Evolutionary conservation across 1,140 invertebrate species (phyloP), one percentile per base, ranked within the genome.

Genomic region (Rhopalosiphum maidis): DNA sequence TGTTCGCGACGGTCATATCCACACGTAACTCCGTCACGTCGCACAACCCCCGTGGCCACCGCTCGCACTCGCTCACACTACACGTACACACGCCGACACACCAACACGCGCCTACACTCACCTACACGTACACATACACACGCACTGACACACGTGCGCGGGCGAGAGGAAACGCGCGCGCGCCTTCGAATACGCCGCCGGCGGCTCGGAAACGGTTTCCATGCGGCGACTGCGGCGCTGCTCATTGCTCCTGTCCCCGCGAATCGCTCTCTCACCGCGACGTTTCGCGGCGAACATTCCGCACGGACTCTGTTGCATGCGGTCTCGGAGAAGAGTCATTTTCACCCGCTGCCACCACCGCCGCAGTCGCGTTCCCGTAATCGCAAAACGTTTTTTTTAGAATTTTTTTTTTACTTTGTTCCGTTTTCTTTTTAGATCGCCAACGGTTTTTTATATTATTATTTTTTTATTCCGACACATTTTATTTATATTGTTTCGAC

Each of bases 251-350:
- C 86, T 46, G 46, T 87, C 46, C 86, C 11, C 46, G 43, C 25
- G 48, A 87, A 87, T 18, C 43, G 86, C 46, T 87, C 86, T 87
- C 43, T 87, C 41, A 30, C 86, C 46, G 46, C 23, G 43, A 48
- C 37, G 43, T 51, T 87, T 46, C 86, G 46, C 46, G 86, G 86
- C 30, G 43, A 46, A n/a, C 46, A 87, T 87, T 48, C 46, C 86
- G 25, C 30, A 48, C 86, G 46, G 86, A 87, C 86, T 87, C 86
- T 87, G 86, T 87, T 87, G 86, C 86, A 87, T 48, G 86, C 86
- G 86, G 86, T 87, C 43, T 48, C 86, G 15, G 86, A 48, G 30
- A n/a, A 15, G 43, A n/a, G 23, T 48, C 46, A 21, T 7, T 48
- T 48, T 37, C 43, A 46, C 86, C 18, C 30, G 25, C 46, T n/a